Conservation (phyloP, 2,797 vertebrate species). For the Sebastes steindachneri region DNA sequence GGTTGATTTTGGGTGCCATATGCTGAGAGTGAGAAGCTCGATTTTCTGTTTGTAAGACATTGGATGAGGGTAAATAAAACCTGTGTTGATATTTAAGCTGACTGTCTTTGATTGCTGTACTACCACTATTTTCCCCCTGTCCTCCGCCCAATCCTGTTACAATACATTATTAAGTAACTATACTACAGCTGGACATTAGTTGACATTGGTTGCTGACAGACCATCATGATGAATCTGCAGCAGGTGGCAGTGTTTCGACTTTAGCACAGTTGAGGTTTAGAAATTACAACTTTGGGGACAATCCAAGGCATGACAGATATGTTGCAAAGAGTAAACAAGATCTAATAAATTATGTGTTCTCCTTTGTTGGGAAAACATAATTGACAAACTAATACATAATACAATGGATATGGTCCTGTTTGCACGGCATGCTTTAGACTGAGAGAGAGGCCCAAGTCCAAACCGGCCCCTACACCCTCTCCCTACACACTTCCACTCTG, state of each 20-base stretch:
- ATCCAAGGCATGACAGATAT: not conserved
- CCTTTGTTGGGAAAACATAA: not conserved
- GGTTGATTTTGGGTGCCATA: too few species aligned
- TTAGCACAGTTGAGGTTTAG: not conserved
- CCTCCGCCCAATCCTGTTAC: not conserved
- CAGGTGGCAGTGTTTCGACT: slow-evolving; percentile 55
- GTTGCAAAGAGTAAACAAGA: not conserved
- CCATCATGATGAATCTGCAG: slow-evolving; percentile 29
- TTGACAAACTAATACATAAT: not conserved
- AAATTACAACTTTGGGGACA: not conserved
- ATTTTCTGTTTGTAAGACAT: not conserved
- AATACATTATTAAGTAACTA: not conserved
- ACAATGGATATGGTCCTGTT: not conserved
- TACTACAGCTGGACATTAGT: not conserved
- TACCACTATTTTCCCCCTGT: not conserved
- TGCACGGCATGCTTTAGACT: not conserved
- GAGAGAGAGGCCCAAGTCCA: not conserved
- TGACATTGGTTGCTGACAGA: not conserved
- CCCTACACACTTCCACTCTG: too few species aligned
- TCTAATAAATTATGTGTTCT: not conserved
- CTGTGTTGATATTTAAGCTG: rapidly evolving
- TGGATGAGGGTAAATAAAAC: not conserved
- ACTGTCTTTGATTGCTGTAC: not conserved
- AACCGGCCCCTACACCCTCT: too few species aligned
- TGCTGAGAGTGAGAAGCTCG: not conserved